Percentiles rank a stretch among this genome's conserved stretches.
These are phyloP conservation scores for Spatulosminthurus flaviceps DNA, from an alignment of 2,888 invertebrate species.

Conservation along the genomic window DNA sequence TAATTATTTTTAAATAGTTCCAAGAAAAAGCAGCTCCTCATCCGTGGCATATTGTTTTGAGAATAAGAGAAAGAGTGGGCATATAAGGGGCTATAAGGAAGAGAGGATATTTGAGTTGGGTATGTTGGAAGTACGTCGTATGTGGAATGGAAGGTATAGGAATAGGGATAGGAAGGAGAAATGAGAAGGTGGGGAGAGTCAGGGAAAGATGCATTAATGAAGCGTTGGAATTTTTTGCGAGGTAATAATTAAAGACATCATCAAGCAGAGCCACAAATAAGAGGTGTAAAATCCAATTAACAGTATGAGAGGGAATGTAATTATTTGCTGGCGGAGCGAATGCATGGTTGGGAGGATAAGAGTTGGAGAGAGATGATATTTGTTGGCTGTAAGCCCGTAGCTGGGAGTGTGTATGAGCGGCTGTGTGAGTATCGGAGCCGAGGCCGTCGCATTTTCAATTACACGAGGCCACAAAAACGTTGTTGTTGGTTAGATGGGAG, in stretches of 20 bases:
- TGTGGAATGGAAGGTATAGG: background rate
- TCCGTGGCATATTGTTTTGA: no score
- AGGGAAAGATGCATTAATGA: conserved; percentile 51
- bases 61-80: background rate
- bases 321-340: conserved; percentile 54
- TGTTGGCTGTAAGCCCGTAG: conserved; percentile 48
- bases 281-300: conserved; percentile 60
- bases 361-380: conserved; percentile 43
- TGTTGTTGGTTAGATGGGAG: conserved; percentile 56
- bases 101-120: conserved; percentile 7
- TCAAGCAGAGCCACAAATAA: conserved; percentile 55
- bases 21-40: no score
- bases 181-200: conserved; percentile 11
- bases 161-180: conserved; percentile 31
- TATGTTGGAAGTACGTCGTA: background rate
- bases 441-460: conserved; percentile 57
- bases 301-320: conserved; percentile 56
- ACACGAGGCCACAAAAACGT: conserved; percentile 59
- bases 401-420: conserved; percentile 5
- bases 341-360: conserved; percentile 44
- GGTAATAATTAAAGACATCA: conserved; percentile 57
- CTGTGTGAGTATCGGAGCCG: conserved; percentile 32
- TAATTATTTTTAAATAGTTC: no score
- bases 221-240: conserved; percentile 47
- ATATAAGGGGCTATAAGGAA: background rate